Conservation (phyloP, 2,113 vertebrate species). For the Poeciliopsis occidentalis region DNA sequence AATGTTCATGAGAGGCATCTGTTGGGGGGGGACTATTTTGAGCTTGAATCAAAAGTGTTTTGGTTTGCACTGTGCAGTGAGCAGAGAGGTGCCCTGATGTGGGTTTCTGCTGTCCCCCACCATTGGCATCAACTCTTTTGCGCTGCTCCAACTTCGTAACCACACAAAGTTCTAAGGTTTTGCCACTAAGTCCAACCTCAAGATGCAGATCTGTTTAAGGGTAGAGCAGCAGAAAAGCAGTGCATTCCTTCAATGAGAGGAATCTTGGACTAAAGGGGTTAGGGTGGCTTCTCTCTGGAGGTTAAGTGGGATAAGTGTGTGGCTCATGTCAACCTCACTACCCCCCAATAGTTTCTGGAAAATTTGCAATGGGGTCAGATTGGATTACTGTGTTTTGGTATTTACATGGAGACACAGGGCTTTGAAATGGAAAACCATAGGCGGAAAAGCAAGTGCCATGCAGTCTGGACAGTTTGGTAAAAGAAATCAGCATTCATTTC, state of each 20-base stretch:
- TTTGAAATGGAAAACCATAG: slow-evolving; percentile 82
- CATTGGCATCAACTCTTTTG: slow-evolving; percentile 40
- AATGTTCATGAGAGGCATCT: slow-evolving; percentile 38
- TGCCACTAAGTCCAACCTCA: slow-evolving; percentile 53
- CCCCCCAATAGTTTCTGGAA: slow-evolving; percentile 78
- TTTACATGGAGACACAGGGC: slow-evolving; percentile 79
- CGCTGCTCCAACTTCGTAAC: slow-evolving; percentile 51
- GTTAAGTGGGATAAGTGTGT: slow-evolving; percentile 81
- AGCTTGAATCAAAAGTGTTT: slow-evolving; percentile 41
- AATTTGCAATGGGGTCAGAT: slow-evolving; percentile 80
- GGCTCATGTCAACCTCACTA: slow-evolving; percentile 76
- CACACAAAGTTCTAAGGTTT: slow-evolving; percentile 56
- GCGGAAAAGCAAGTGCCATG: slow-evolving; percentile 77
- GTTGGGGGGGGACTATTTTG: slow-evolving; percentile 30
- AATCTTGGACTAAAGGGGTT: slow-evolving; percentile 64
- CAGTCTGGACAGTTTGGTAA: slow-evolving; percentile 74
- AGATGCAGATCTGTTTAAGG: slow-evolving; percentile 59
- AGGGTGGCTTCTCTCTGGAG: slow-evolving; percentile 76
- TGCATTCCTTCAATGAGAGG: slow-evolving; percentile 67
- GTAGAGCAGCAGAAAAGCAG: slow-evolving; percentile 57
- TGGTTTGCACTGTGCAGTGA: slow-evolving; percentile 23
- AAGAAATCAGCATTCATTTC: slow-evolving; percentile 74
- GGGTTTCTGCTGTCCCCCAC: slow-evolving; percentile 55
- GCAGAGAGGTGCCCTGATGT: slow-evolving; percentile 48
- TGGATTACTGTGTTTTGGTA: slow-evolving; percentile 82